These are phyloP conservation scores for Caenorhabditis sulstoni DNA, from an alignment of 2,888 invertebrate genomes.

Conservation along the genomic window DNA sequence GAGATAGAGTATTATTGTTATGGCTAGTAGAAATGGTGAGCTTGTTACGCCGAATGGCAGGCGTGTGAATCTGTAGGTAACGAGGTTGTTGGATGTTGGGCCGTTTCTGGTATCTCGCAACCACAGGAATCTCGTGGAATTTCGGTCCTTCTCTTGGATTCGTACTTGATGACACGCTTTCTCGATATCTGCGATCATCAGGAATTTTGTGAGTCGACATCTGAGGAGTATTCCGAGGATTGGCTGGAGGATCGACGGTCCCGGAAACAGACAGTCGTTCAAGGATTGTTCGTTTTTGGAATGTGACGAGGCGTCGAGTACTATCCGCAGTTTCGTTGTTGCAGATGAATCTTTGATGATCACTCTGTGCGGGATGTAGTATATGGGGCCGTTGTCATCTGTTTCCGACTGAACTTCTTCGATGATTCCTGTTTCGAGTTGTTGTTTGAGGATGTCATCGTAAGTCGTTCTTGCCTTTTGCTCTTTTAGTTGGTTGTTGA, in stretches of 20 bases:
- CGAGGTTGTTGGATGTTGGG: slow-evolving; percentile 54
- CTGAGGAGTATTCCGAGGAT: slow-evolving; percentile 51
- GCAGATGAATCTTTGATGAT: slow-evolving; percentile 46
- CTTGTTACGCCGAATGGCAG: slow-evolving; percentile 66
- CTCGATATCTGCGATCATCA: slow-evolving; percentile 63
- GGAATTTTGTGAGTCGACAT: slow-evolving; percentile 12
- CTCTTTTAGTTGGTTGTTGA: neutral
- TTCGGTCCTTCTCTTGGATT: slow-evolving; percentile 48
- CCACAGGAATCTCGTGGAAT: slow-evolving; percentile 63
- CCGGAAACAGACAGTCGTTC: slow-evolving; percentile 58
- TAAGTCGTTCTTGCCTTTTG: neutral
- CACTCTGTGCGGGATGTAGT: slow-evolving; percentile 56
- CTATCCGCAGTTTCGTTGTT: slow-evolving; percentile 55
- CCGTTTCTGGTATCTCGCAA: slow-evolving; percentile 47
- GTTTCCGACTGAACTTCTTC: slow-evolving; percentile 11
- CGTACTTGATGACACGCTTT: slow-evolving; percentile 70
- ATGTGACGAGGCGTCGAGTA: slow-evolving; percentile 56
- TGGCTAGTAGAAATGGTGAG: slow-evolving; percentile 60
- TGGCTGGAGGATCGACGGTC: slow-evolving; percentile 43
- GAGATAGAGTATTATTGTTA: slow-evolving; percentile 33
- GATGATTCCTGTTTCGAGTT: slow-evolving; percentile 32
- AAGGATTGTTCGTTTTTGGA: slow-evolving; percentile 24
- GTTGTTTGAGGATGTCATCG: slow-evolving; percentile 35
- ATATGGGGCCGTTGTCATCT: neutral
- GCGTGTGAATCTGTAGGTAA: slow-evolving; percentile 50